phyloP scores from a whole-genome alignment of 2,797 vertebrate species.

The Pipistrellus pygmaeus region DNA sequence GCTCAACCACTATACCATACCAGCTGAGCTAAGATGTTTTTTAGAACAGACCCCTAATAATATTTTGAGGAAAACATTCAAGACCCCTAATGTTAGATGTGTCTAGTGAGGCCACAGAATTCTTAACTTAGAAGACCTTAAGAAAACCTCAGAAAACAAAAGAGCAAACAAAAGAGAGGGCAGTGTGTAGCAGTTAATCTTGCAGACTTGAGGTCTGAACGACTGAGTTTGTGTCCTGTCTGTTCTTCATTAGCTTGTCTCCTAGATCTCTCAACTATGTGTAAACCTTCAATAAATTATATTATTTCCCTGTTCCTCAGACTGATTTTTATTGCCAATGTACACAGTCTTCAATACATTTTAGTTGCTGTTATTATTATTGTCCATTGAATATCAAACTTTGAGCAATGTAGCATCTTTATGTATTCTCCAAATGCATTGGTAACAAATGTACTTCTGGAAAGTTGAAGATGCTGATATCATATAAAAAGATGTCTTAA shows the following conservation, averaged over 20 bases:
- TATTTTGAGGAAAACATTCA: conserved; percentile 44
- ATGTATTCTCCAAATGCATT: neutral
- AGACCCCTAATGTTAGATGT: neutral
- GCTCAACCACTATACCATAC: too few relatives aligned
- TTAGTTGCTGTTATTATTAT: neutral
- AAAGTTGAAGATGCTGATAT: neutral
- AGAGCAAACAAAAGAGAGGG: neutral
- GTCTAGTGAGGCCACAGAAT: neutral
- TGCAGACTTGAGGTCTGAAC: neutral
- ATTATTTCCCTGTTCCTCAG: neutral
- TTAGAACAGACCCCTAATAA: conserved; percentile 10
- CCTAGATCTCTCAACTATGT: neutral
- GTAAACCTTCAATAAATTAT: neutral
- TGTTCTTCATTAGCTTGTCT: neutral
- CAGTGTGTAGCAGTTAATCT: neutral
- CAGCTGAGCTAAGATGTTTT: neutral
- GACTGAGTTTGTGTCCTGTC: neutral
- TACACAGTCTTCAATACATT: neutral
- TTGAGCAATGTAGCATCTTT: neutral
- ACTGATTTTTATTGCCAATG: neutral
- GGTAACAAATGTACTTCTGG: neutral
- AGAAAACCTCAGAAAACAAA: neutral
- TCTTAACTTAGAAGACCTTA: neutral
- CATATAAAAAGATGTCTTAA: neutral
- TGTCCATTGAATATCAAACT: neutral